Evolutionary conservation across 2,888 invertebrate genomes (phyloP), one percentile per base, ranked within the genome.

Genomic region (Deilephila elpenor): DNA sequence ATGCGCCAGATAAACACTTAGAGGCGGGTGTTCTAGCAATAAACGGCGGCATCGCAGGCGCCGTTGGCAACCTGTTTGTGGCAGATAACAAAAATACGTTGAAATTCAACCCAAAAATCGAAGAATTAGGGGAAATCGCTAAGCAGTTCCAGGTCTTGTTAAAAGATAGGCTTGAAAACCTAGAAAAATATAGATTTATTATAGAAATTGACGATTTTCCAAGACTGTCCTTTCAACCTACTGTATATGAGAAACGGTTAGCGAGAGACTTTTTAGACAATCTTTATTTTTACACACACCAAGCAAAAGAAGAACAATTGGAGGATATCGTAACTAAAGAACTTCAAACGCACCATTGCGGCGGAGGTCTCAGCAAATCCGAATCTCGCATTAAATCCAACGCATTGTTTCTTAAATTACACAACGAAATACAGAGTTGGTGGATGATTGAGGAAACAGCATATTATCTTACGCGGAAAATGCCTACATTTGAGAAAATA

Each of bases 401-500:
- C 3, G 77, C 75, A 0, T 73, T 81, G 17, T 77, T 75, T 20
- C 11, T 76, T 53, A 71, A 74, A 60, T 75, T 75, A 7, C 80
- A 81, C 51, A 71, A 80, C 14, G 71, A 71, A 73, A 75, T 78
- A 17, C 78, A 76, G 60, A 75, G 73, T 25, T 76, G 78, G 78
- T 78, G 78, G 78, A 59, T 78, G 73, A 56, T 72, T 14, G 53
- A 70, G 8, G 62, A 64, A 20, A 37, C 59, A 59, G 19, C 44
- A 6, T 17, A 17, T 51, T 72, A 72, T 72, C n/a, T 72, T 32
- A 72, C 72, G 11, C 61, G 53, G 2, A 34, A 72, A 11, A 17
- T 20, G 25, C 7, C 11, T n/a, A 53, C 37, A 17, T 72, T 62
- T n/a, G n/a, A 62, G 8, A 5, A 60, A 19, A 32, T 72, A 32